Conservation (phyloP, 2,888 invertebrate genomes). For the Scelioninae gen. 1 region DNA sequence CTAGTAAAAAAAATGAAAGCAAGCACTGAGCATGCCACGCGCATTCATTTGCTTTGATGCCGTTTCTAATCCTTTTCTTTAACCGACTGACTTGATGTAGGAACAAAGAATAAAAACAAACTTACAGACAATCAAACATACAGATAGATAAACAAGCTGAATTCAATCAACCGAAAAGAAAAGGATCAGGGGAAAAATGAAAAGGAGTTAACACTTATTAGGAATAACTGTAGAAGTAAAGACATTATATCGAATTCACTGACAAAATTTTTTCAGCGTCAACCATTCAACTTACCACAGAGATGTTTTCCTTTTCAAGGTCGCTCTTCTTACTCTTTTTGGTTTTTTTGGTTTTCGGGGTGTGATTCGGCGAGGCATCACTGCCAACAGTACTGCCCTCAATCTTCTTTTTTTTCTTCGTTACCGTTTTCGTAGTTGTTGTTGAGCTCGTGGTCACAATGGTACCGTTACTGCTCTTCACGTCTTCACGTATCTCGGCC, state of each 20-base stretch:
- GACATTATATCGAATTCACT: no score
- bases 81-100: no score
- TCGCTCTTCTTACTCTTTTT: constrained; percentile 88
- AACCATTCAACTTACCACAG: constrained; percentile 88
- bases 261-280: no score
- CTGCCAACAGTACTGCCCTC: constrained; percentile 80
- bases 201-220: no score
- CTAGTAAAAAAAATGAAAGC: constrained; percentile 79
- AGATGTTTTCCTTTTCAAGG: constrained; percentile 88
- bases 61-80: constrained; percentile 34
- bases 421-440: constrained; percentile 76
- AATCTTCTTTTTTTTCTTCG: constrained; percentile 84
- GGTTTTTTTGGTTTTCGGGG: constrained; percentile 86
- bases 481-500: constrained; percentile 83
- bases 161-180: no score
- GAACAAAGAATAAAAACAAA: no score
- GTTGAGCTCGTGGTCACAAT: constrained; percentile 76
- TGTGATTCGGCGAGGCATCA: constrained; percentile 82
- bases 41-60: constrained; percentile 49
- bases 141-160: no score
- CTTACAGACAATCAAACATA: background rate
- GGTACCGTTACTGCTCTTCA: constrained; percentile 80
- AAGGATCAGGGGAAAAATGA: no score
- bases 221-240: constrained; percentile 6
- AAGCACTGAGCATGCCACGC: constrained; percentile 77